Evolutionary conservation across 1,140 invertebrate species (phyloP).

Genomic region (Macrobrachium nipponense): DNA sequence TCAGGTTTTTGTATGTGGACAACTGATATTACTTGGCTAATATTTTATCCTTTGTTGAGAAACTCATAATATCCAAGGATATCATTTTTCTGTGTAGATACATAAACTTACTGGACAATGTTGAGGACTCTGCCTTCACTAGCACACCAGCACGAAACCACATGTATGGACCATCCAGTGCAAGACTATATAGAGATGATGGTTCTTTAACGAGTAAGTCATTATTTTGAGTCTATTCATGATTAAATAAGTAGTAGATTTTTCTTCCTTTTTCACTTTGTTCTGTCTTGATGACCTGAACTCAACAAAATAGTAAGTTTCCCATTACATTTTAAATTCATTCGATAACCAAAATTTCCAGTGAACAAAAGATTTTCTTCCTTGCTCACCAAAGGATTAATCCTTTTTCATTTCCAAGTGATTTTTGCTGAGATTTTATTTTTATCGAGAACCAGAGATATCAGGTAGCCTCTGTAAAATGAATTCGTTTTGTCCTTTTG

Average conservation of each 20-base stretch:
- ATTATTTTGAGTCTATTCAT: background rate
- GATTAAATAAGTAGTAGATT: background rate
- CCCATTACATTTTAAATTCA: no score
- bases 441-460: background rate
- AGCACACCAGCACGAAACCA: slow-evolving; percentile 73
- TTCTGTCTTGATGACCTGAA: background rate
- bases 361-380: background rate
- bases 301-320: no score
- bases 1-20: no score
- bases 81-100: slow-evolving; percentile 68
- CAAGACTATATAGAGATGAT: slow-evolving; percentile 67
- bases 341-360: no score
- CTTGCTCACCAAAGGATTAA: background rate
- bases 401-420: background rate
- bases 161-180: slow-evolving; percentile 71
- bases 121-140: slow-evolving; percentile 73
- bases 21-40: no score
- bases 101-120: slow-evolving; percentile 73
- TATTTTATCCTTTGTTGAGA: no score
- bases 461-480: no score
- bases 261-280: background rate
- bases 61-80: background rate
- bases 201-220: slow-evolving; percentile 37
- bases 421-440: background rate
- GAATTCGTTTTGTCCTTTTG: background rate